A percentile compares a stretch with the other conserved stretches of the same genome.
Conservation (phyloP, 1,140 invertebrate species). For the Mycetomoellerius zeteki region DNA sequence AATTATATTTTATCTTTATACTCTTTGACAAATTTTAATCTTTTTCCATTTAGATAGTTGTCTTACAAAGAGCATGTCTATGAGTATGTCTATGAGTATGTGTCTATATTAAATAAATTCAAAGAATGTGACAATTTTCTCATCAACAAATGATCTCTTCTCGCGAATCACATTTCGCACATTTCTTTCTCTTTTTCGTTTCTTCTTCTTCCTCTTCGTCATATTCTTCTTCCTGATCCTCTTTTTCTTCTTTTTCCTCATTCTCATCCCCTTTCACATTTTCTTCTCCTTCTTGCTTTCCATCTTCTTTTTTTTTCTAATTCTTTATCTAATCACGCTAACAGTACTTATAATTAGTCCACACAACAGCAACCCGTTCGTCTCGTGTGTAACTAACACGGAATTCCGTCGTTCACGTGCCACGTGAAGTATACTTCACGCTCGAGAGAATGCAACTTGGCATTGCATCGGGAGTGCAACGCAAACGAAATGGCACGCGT, state of each 20-base stretch:
- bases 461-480: constrained; percentile 8
- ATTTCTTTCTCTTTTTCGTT: not conserved
- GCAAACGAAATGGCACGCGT: constrained; percentile 46
- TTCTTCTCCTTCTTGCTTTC: not conserved
- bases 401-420: constrained; percentile 30
- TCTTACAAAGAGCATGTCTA: not conserved
- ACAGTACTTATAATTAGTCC: not conserved
- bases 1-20: not conserved
- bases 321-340: not conserved
- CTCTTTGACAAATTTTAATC: not conserved
- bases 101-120: constrained; percentile 1
- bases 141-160: not conserved
- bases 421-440: constrained; percentile 27
- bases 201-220: not conserved
- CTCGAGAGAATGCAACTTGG: constrained; percentile 41
- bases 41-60: not conserved
- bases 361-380: not conserved
- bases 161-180: not conserved
- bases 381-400: constrained; percentile 12
- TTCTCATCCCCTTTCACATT: not conserved
- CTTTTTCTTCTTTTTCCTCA: not conserved
- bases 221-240: not conserved
- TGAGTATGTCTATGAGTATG: not conserved
- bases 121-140: not conserved
- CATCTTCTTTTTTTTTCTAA: not conserved